Base-by-base conservation (phyloP, 2,888 invertebrate genomes). In the Lypha dubia region DNA sequence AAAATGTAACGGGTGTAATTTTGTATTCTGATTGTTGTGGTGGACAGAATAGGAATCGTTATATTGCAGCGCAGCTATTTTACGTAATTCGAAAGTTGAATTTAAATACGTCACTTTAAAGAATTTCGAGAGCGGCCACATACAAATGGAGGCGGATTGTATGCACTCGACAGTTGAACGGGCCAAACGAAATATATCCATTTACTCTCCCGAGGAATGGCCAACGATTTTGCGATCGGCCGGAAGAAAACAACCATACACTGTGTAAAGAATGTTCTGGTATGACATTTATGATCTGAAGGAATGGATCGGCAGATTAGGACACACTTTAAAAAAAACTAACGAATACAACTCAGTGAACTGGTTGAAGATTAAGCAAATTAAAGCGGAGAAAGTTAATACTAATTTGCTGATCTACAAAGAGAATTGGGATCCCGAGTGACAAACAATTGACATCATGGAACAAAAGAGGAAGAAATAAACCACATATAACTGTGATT, bases 211-310 rank as follows among this genome's bases (percentile, higher is more conserved):
- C 28, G 65, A 46, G 32, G 32, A 68, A 35, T 51, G 67, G 20
- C 20, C 35, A 35, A 35, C 35, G 35, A 68, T 51, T 35, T 68
- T 53, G 65, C 46, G 28, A 28, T 65, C 46, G 65, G 24, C 46
- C 28, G 46, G 46, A 65, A 46, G 28, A 65, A 65, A 65, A 46
- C 44, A 44, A 70, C 70, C 53, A 70, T 56, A 56, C 70, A 56
- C 44, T 53, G 44, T 56, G 56, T 41, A 56, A 71, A 60, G 32
- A 46, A 73, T 73, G 56, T 46, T 71, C 58, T 71, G 71, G 70
- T 71, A 71, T 58, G 44, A 44, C 17, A 71, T 71, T 71, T 58
- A 58, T 73, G 73, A 62, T 62, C 20, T 73, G 35, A 62, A 38
- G 49, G 22, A 73, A 62, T 62, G 49, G 73, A 62, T 73, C 62